A percentile compares a stretch with the other conserved stretches of the same genome.
Conservation (phyloP, 2,113 vertebrate species). For the Ranitomeya imitator region DNA sequence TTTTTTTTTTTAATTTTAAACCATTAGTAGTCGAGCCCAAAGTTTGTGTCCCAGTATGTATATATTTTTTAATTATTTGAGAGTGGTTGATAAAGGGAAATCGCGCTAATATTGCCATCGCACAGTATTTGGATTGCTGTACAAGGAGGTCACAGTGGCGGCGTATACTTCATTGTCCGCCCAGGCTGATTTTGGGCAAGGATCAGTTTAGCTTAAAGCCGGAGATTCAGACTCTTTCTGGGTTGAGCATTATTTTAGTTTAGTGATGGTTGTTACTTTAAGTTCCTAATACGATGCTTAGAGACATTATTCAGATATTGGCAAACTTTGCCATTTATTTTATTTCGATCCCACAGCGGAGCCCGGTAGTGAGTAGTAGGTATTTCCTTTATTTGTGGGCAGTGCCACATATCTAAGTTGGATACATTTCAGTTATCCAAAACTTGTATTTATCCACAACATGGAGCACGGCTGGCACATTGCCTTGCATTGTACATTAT, state of each 20-base stretch:
- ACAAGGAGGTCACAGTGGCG: background rate
- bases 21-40: too few relatives aligned
- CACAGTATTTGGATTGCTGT: background rate
- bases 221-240: background rate
- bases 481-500: slow-evolving; percentile 1
- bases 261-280: background rate
- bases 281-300: background rate
- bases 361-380: background rate
- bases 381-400: background rate
- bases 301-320: slow-evolving; percentile 27
- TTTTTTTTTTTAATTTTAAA: too few relatives aligned
- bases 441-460: background rate
- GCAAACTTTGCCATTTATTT: slow-evolving; percentile 18
- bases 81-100: slow-evolving; percentile 23
- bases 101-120: background rate
- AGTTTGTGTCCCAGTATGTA: too few relatives aligned
- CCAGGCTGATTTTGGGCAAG: background rate
- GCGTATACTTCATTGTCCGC: background rate
- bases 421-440: background rate
- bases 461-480: background rate
- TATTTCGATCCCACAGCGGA: background rate
- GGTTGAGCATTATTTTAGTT: background rate
- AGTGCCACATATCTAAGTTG: background rate
- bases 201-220: background rate
- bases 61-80: background rate